phyloP scores from a whole-genome alignment of 92 coral and sea anemone genomes.

The Palythoa caribaeorum region DNA sequence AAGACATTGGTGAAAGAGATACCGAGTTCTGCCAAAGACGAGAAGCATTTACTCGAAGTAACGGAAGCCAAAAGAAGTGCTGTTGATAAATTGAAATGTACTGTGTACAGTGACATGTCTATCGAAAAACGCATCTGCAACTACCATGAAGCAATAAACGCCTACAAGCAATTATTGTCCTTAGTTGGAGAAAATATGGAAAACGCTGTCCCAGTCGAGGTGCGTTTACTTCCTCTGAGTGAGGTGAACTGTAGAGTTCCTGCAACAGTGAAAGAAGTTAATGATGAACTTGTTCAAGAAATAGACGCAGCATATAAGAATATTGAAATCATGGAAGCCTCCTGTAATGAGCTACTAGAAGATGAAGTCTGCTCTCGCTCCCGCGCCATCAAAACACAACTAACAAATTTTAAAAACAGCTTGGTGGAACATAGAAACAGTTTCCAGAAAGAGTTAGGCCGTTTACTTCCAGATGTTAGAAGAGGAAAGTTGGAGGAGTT shows the following conservation, averaged over 20 bases:
- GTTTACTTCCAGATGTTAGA: constrained; percentile 44
- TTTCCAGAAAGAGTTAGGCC: constrained; percentile 44
- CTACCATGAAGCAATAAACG: constrained; percentile 51
- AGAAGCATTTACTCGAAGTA: constrained; percentile 13
- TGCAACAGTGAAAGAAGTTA: constrained; percentile 48
- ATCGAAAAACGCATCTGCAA: constrained; percentile 29
- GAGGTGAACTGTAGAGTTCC: constrained; percentile 32
- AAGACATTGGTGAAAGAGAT: constrained; percentile 39
- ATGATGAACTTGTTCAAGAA: constrained; percentile 26
- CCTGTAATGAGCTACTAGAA: constrained; percentile 48
- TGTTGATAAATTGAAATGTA: constrained; percentile 52
- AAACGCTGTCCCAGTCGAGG: constrained; percentile 42
- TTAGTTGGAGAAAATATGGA: constrained; percentile 56
- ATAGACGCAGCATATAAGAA: constrained; percentile 30
- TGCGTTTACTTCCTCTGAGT: constrained; percentile 39
- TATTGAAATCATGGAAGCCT: constrained; percentile 31
- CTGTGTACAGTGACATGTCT: constrained; percentile 49
- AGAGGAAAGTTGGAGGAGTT: constrained; percentile 34
- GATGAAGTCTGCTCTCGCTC: constrained; percentile 38
- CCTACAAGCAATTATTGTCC: constrained; percentile 55
- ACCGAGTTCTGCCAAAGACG: constrained; percentile 38
- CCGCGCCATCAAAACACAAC: constrained; percentile 40
- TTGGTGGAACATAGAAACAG: neutral
- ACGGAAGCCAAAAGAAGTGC: constrained; percentile 30
- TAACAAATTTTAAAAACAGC: constrained; percentile 17